A percentile compares a stretch with the other conserved stretches of the same genome.
These are phyloP conservation scores for Cosmia pyralina DNA, from an alignment of 2,888 invertebrate species.

Conservation along the genomic window DNA sequence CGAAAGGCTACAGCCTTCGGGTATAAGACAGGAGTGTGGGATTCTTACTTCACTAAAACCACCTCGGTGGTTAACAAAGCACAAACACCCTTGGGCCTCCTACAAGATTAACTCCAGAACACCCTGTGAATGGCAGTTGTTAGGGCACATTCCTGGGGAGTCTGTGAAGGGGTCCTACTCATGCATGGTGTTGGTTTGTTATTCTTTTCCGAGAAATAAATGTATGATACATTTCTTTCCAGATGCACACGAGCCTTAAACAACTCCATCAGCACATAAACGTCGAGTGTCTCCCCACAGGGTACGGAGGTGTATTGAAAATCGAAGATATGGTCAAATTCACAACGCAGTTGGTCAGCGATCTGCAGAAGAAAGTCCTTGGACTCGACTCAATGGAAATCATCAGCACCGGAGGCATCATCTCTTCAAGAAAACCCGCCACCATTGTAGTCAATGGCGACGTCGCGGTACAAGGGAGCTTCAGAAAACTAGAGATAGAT, in stretches of 20 bases:
- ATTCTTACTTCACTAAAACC: background rate
- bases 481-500: conserved; percentile 93
- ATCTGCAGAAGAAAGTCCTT: conserved; percentile 90
- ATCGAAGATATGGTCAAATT: conserved; percentile 93
- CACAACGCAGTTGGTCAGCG: conserved; percentile 91
- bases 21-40: background rate
- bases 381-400: conserved; percentile 92
- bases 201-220: background rate
- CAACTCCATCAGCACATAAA: conserved; percentile 91
- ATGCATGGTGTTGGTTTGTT: background rate
- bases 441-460: conserved; percentile 76
- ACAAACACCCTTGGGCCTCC: background rate
- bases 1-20: background rate
- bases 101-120: background rate
- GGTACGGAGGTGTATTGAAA: conserved; percentile 93
- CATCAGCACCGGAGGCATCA: conserved; percentile 91
- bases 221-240: conserved; percentile 64
- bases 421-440: conserved; percentile 75
- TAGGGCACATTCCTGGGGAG: background rate
- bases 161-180: background rate
- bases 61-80: background rate
- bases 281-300: conserved; percentile 92
- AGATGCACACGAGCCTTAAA: conserved; percentile 90
- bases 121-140: background rate
- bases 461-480: conserved; percentile 90